Conservation (phyloP, 2,888 invertebrate genomes). For the Andricus quercusramuli region DNA sequence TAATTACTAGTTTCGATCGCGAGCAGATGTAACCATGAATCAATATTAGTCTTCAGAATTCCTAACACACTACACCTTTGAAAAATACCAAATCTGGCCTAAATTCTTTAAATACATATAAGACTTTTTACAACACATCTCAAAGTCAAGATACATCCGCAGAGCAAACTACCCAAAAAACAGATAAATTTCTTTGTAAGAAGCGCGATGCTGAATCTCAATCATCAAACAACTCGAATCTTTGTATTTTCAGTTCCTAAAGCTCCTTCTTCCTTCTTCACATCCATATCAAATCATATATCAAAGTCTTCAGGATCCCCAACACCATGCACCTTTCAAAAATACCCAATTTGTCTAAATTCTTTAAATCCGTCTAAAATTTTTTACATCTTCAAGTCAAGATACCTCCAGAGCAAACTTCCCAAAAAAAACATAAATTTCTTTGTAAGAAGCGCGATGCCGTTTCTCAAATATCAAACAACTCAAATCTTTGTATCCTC, state of each 20-base stretch:
- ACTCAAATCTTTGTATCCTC: constrained; percentile 22
- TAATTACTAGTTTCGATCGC: constrained; percentile 26
- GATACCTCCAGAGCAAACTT: neutral
- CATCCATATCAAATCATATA: constrained; percentile 1
- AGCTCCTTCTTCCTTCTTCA: no score
- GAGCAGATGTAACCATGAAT: constrained; percentile 25
- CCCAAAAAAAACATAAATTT: neutral
- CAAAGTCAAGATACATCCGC: no score
- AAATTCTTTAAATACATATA: neutral
- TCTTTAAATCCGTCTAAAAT: neutral
- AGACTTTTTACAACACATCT: no score
- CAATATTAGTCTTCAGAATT: neutral
- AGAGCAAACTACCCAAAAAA: no score
- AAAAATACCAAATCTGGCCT: neutral
- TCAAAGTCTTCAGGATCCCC: neutral
- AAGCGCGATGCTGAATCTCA: no score
- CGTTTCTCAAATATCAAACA: constrained; percentile 25
- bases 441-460: constrained; percentile 24
- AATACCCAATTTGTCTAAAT: neutral
- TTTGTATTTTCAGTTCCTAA: no score
- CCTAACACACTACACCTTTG: neutral
- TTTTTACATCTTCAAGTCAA: constrained; percentile 8
- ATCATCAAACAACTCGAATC: no score
- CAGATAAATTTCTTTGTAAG: no score
- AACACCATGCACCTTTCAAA: neutral